Conservation (phyloP, 2,888 invertebrate genomes). For the Tuberolachnus salignus region DNA sequence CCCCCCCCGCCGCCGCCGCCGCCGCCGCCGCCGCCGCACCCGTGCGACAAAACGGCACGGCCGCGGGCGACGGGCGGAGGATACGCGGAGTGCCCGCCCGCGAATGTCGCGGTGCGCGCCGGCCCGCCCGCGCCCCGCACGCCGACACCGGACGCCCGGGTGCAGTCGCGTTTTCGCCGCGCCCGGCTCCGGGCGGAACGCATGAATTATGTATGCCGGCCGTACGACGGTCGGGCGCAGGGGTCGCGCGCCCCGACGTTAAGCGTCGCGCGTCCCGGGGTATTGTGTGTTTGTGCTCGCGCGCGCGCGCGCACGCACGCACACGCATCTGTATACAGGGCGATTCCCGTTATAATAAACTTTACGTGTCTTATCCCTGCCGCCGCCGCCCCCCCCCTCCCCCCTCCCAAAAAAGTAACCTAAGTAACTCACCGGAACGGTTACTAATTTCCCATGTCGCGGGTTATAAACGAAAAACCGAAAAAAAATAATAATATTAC, state of each 20-base stretch:
- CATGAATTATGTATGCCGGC: conserved; percentile 53
- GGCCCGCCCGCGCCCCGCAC: too few relatives aligned
- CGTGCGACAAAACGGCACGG: not conserved
- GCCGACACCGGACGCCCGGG: conserved; percentile 22
- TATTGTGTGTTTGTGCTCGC: conserved; percentile 34
- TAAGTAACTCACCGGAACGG: too few relatives aligned
- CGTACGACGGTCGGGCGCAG: conserved; percentile 21
- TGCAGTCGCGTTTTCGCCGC: conserved; percentile 33
- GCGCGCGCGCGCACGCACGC: not conserved
- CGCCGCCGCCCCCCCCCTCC: too few relatives aligned
- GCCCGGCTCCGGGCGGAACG: conserved; percentile 20
- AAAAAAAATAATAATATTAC: too few relatives aligned
- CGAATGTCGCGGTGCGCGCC: conserved; percentile 23
- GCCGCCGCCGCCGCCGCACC: not conserved
- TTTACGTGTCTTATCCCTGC: too few relatives aligned
- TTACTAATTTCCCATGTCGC: too few relatives aligned
- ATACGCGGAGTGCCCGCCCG: not conserved
- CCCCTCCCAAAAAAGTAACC: too few relatives aligned
- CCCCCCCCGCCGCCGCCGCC: not conserved
- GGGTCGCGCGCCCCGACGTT: too few relatives aligned
- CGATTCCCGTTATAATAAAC: too few relatives aligned
- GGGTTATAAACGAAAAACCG: too few relatives aligned
- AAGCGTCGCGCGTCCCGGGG: not conserved
- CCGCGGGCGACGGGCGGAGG: not conserved
- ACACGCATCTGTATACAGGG: not conserved